These are phyloP conservation scores for Ephydatia muelleri DNA, from an alignment of 37 sponge, comb jelly and placozoan genomes.

Conservation along the genomic window DNA sequence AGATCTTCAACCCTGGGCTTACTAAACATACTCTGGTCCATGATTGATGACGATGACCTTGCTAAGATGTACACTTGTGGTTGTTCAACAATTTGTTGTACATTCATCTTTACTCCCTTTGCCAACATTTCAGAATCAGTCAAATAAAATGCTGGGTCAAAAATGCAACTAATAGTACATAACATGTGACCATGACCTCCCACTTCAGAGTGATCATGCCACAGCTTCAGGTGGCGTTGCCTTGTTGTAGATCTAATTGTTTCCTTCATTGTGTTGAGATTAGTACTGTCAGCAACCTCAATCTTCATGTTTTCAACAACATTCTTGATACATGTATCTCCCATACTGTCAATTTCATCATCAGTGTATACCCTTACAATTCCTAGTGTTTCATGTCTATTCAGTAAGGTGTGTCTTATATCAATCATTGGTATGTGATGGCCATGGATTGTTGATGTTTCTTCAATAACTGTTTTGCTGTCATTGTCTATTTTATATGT, in stretches of 20 bases:
- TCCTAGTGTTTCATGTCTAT: neutral
- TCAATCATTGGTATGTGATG: neutral
- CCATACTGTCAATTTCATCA: neutral
- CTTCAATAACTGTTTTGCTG: neutral
- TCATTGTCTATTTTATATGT: neutral
- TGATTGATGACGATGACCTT: neutral
- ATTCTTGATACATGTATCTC: too few relatives aligned
- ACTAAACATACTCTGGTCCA: neutral
- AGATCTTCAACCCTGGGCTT: neutral
- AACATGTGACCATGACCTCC: slow-evolving; percentile 15
- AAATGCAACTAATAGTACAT: slow-evolving; percentile 1
- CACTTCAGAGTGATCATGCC: slow-evolving; percentile 32
- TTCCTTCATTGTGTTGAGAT: neutral
- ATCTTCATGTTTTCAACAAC: too few relatives aligned
- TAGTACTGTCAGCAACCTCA: neutral
- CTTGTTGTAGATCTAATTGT: neutral
- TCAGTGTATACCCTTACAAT: neutral
- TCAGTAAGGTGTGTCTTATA: neutral
- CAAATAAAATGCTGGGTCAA: slow-evolving; percentile 14
- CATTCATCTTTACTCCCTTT: neutral
- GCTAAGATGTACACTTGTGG: slow-evolving; percentile 26
- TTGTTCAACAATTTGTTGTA: slow-evolving; percentile 16
- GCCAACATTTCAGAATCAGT: neutral
- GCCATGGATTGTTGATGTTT: neutral
- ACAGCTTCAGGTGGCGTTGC: neutral